Base-by-base conservation (phyloP, 1,140 invertebrate species). In the Contarinia nasturtii region DNA sequence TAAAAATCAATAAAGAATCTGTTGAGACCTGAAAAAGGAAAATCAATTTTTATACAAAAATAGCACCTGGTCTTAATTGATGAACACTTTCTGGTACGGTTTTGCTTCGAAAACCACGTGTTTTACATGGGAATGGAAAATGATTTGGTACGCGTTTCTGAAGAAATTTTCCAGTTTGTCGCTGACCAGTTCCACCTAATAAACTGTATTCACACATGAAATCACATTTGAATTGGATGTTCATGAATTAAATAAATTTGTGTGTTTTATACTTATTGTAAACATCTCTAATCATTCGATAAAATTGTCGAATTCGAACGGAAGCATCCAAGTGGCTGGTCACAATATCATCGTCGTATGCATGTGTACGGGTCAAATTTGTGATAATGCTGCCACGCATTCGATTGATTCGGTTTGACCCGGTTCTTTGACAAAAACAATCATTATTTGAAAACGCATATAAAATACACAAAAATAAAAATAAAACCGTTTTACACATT, bases 1-100 rank as follows among this genome's bases (percentile, higher is more conserved):
- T n/a, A 73, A 33, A 55, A 65, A 14, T 51, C 57, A 1, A 72
- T 71, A n/a, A n/a, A n/a, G n/a, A n/a, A n/a, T n/a, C n/a, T n/a
- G n/a, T n/a, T n/a, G n/a, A n/a, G n/a, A n/a, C n/a, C n/a, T n/a
- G n/a, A n/a, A n/a, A n/a, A n/a, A n/a, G n/a, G n/a, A n/a, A n/a
- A n/a, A n/a, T n/a, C n/a, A n/a, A n/a, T n/a, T n/a, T n/a, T n/a
- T n/a, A n/a, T n/a, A n/a, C n/a, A n/a, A n/a, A n/a, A n/a, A n/a
- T n/a, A n/a, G n/a, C n/a, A n/a, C 48, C 48, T 11, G 48, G 44
- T 15, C 40, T 33, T 19, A 49, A 42, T 33, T 43, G 44, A 49
- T 49, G 44, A 43, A 49, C 48, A 49, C 38, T 49, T 20, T 42
- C 42, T 12, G 48, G 48, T 15, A 43, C 41, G 12, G 27, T 49